phyloP scores from a whole-genome alignment of 2,797 vertebrate species.

The Cynopterus sphinx region DNA sequence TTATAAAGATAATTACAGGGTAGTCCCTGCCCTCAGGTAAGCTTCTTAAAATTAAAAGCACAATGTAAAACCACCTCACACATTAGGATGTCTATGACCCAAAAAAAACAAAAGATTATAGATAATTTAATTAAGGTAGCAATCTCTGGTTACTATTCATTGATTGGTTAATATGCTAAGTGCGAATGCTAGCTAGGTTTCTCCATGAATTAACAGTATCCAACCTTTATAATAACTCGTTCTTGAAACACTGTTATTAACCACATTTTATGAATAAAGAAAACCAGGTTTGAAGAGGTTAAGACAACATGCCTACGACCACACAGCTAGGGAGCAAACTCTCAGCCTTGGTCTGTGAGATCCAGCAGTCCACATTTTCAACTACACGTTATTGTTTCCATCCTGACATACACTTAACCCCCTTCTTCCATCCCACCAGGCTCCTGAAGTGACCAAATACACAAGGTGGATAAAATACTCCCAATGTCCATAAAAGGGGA shows the following conservation, averaged over 20 bases:
- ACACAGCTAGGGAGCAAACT: background rate
- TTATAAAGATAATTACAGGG: background rate
- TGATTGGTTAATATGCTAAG: background rate
- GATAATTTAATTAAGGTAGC: background rate
- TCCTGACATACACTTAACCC: background rate
- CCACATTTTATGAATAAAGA: background rate
- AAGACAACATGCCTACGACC: background rate
- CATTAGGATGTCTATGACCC: background rate
- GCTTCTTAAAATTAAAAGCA: background rate
- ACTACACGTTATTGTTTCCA: background rate
- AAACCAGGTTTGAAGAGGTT: background rate
- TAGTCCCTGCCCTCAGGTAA: background rate
- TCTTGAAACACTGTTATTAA: background rate
- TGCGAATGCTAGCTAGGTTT: background rate
- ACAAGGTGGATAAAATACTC: background rate
- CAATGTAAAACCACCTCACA: background rate
- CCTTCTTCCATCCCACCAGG: rapidly evolving
- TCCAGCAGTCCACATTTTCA: background rate
- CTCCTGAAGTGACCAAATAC: background rate
- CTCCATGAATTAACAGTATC: background rate
- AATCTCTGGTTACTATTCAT: background rate
- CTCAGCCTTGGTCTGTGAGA: background rate
- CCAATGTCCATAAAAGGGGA: background rate
- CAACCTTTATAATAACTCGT: background rate
- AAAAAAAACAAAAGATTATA: background rate